Conservation (phyloP, 92 coral and sea anemone species). For the Isaurus tuberculatus region DNA sequence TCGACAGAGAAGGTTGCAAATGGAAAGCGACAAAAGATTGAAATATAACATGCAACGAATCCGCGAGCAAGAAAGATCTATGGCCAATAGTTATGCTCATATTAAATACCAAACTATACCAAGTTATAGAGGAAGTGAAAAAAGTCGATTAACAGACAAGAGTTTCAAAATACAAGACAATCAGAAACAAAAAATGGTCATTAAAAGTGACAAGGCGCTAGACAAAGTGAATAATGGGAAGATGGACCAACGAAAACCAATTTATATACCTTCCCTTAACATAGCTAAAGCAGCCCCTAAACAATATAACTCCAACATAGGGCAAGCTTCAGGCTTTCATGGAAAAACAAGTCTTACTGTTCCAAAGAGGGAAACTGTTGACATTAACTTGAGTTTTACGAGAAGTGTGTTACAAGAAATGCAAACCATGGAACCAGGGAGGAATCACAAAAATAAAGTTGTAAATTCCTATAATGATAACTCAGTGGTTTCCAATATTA, state of each 20-base stretch:
- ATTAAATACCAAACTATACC: neutral
- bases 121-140: conserved; percentile 9
- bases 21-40: conserved; percentile 35
- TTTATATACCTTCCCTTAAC: conserved; percentile 7
- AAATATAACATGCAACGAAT: conserved; percentile 38
- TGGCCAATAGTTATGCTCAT: conserved; percentile 22
- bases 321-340: neutral
- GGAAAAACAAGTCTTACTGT: conserved; percentile 8
- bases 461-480: neutral
- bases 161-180: neutral
- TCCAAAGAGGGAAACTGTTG: conserved; percentile 12
- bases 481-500: neutral
- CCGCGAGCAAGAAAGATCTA: conserved; percentile 39
- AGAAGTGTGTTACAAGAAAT: conserved; percentile 32
- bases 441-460: neutral
- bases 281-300: neutral
- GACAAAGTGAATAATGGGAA: neutral
- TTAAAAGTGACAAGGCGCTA: neutral
- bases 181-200: neutral
- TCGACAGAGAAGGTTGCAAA: conserved; percentile 30
- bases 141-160: neutral
- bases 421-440: neutral
- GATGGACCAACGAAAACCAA: neutral
- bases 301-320: neutral
- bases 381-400: conserved; percentile 35